Conservation (phyloP, 2,797 vertebrate genomes). For the Lepidocolaptes lacrymiger region DNA sequence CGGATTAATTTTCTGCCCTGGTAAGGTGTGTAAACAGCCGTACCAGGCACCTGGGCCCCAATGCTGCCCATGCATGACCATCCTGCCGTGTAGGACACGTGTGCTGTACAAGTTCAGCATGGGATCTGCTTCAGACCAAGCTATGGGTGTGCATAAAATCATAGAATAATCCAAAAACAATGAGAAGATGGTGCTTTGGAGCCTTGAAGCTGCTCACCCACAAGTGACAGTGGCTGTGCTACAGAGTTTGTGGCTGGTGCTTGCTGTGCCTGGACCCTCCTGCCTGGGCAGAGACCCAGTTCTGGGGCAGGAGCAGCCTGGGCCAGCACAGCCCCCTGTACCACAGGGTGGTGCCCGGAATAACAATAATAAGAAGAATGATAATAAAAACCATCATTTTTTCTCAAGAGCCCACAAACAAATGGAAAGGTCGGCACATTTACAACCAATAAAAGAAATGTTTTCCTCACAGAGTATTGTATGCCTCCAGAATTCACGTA, state of each 20-base stretch:
- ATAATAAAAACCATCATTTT: not conserved
- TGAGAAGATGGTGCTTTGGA: accelerated
- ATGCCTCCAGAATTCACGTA: not conserved
- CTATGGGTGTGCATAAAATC: accelerated
- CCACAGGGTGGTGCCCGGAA: not conserved
- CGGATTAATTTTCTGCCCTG: not conserved
- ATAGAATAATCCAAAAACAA: not conserved
- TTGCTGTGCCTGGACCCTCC: not conserved
- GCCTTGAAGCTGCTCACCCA: not conserved
- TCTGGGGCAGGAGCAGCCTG: not conserved
- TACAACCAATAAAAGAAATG: not conserved
- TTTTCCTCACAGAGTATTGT: not conserved
- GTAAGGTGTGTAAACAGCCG: not conserved
- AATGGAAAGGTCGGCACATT: not conserved
- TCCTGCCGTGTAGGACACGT: accelerated
- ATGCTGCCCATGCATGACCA: accelerated
- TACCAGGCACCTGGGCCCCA: not conserved
- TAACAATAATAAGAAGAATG: not conserved
- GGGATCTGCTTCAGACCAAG: not conserved
- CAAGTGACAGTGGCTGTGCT: not conserved
- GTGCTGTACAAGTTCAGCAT: accelerated
- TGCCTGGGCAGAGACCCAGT: not conserved
- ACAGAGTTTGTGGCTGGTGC: not conserved
- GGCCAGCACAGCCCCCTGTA: not conserved
- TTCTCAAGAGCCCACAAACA: not conserved